Percentiles rank a stretch among this genome's conserved stretches.
These are phyloP conservation scores for Pogonocherus hispidulus DNA, from an alignment of 2,888 invertebrate species.

Conservation along the genomic window DNA sequence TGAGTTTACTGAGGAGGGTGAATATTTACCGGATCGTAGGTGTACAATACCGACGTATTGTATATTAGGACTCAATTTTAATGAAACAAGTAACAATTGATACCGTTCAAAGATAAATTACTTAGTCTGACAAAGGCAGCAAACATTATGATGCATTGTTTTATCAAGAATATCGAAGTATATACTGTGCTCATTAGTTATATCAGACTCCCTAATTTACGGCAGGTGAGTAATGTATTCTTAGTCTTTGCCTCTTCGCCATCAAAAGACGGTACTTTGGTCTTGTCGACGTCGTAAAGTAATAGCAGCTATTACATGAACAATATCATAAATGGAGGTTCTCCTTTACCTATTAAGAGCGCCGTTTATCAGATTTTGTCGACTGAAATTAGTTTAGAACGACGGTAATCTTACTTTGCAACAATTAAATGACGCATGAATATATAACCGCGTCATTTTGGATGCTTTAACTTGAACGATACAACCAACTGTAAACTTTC, in stretches of 20 bases:
- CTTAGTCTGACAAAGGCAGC: too few relatives aligned
- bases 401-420: slow-evolving; percentile 29
- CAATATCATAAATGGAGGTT: slow-evolving; percentile 42
- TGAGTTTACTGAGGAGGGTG: too few relatives aligned
- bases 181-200: too few relatives aligned
- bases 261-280: slow-evolving; percentile 42
- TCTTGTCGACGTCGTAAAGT: slow-evolving; percentile 34
- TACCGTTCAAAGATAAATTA: too few relatives aligned
- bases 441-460: slow-evolving; percentile 12
- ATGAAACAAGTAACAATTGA: too few relatives aligned
- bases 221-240: slow-evolving; percentile 43
- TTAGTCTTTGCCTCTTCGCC: slow-evolving; percentile 34
- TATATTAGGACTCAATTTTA: too few relatives aligned
- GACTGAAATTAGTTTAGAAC: slow-evolving; percentile 43
- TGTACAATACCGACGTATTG: too few relatives aligned
- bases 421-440: slow-evolving; percentile 32
- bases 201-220: slow-evolving; percentile 44
- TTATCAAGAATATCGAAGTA: too few relatives aligned
- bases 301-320: slow-evolving; percentile 44
- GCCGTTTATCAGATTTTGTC: slow-evolving; percentile 45
- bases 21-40: too few relatives aligned
- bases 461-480: background rate
- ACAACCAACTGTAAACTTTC: slow-evolving; percentile 2
- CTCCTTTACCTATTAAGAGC: slow-evolving; percentile 29
- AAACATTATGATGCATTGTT: too few relatives aligned